phyloP scores from a whole-genome alignment of 2,888 invertebrate genomes.

The Anagyrus pseudococci region DNA sequence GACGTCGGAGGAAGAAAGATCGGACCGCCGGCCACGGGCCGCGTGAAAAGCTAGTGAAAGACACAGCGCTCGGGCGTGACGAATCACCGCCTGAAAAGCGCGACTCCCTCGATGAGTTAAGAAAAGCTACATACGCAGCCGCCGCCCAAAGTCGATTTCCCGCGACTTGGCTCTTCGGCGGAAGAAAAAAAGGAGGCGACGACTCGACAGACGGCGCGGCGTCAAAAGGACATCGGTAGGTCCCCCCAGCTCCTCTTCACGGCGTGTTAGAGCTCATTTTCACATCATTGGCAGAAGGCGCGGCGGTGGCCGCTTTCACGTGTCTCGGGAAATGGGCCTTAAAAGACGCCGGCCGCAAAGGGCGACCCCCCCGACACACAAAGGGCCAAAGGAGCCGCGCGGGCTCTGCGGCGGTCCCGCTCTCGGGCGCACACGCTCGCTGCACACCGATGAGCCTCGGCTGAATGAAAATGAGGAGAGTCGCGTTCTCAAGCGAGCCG shows the following conservation, averaged over 20 bases:
- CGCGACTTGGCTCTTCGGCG: neutral
- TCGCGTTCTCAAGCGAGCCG: too few relatives aligned
- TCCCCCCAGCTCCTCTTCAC: slow-evolving; percentile 26
- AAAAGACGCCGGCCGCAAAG: neutral
- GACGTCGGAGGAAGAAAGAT: neutral
- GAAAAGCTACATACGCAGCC: neutral
- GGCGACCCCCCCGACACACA: slow-evolving; percentile 27
- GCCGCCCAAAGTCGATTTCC: neutral
- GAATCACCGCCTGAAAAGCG: neutral
- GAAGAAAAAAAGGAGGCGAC: neutral
- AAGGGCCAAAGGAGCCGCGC: slow-evolving; percentile 13
- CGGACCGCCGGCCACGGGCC: too few relatives aligned
- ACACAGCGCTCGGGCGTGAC: neutral
- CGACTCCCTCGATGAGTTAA: too few relatives aligned
- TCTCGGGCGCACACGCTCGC: slow-evolving; percentile 4
- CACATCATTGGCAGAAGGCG: neutral
- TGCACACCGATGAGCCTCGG: too few relatives aligned
- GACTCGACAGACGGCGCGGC: slow-evolving; percentile 4
- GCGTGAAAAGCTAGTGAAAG: too few relatives aligned
- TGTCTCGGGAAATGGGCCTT: too few relatives aligned
- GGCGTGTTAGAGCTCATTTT: slow-evolving; percentile 30
- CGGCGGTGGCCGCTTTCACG: slow-evolving; percentile 4
- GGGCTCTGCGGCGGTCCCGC: neutral
- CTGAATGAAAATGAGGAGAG: too few relatives aligned
- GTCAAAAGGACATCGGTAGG: slow-evolving; percentile 13